These are phyloP conservation scores for Panulirus ornatus DNA, from an alignment of 1,140 invertebrate genomes.

Conservation along the genomic window DNA sequence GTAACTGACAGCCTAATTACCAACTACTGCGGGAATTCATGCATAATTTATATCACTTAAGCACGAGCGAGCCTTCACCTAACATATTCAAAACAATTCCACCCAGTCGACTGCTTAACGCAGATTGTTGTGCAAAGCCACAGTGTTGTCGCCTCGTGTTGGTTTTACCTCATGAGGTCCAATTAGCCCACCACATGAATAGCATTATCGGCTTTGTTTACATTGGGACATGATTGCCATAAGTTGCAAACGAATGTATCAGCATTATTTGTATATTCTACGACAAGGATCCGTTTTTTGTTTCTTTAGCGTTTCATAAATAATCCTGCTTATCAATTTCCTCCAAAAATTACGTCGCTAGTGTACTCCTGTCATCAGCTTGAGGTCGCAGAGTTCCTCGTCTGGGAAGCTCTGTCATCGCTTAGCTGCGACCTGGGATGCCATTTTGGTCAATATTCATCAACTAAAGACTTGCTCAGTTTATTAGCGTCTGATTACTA, in stretches of 20 bases:
- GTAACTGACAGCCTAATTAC: too few species aligned
- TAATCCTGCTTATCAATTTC: too few species aligned
- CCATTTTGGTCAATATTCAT: not conserved
- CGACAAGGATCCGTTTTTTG: too few species aligned
- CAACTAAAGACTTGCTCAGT: not conserved
- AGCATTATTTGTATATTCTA: too few species aligned
- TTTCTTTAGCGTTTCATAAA: too few species aligned
- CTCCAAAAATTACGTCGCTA: too few species aligned
- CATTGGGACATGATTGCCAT: not conserved
- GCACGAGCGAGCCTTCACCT: constrained; percentile 4
- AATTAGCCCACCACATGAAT: constrained; percentile 30
- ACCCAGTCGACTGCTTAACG: not conserved
- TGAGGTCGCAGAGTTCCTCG: too few species aligned
- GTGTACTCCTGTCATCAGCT: too few species aligned
- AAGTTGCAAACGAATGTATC: too few species aligned
- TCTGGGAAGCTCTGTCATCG: not conserved
- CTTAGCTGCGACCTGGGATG: not conserved
- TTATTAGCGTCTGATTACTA: not conserved
- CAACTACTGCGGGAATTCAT: too few species aligned
- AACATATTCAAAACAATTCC: constrained; percentile 25
- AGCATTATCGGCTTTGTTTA: constrained; percentile 22
- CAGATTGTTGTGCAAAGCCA: not conserved
- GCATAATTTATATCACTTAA: too few species aligned
- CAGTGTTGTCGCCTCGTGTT: too few species aligned
- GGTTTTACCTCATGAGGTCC: not conserved